Evolutionary conservation across 2,888 invertebrate species (phyloP).

Genomic region (Tachina fera): DNA sequence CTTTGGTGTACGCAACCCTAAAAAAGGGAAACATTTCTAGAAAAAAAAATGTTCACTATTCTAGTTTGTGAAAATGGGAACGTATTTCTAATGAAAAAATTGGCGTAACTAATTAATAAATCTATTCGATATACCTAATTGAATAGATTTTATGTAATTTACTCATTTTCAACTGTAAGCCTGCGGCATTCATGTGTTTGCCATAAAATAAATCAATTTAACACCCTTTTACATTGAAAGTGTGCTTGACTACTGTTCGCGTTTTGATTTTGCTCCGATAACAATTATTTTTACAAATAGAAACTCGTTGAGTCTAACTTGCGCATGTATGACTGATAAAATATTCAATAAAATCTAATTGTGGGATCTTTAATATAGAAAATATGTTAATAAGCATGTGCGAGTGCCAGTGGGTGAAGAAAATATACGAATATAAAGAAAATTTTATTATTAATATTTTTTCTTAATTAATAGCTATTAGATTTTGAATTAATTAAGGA

Average conservation of each 20-base stretch:
- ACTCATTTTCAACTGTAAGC: too few species aligned
- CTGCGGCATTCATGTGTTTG: not conserved
- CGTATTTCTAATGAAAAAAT: too few species aligned
- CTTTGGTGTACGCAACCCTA: too few species aligned
- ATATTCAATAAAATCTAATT: constrained; percentile 17
- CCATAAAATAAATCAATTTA: not conserved
- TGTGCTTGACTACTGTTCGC: constrained; percentile 48
- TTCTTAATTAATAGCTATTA: constrained; percentile 14
- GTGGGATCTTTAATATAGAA: constrained; percentile 43
- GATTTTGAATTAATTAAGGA: constrained; percentile 37
- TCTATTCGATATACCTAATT: too few species aligned
- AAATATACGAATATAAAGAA: constrained; percentile 29
- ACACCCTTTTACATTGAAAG: constrained; percentile 37
- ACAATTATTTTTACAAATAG: not conserved
- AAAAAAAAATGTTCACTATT: too few species aligned
- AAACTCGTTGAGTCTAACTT: not conserved
- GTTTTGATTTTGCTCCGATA: constrained; percentile 1
- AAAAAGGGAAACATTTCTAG: too few species aligned
- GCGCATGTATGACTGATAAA: constrained; percentile 9
- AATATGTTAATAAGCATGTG: constrained; percentile 39
- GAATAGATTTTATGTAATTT: too few species aligned
- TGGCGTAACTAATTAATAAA: too few species aligned
- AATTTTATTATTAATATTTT: not conserved
- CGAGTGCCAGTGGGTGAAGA: constrained; percentile 21
- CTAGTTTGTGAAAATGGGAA: too few species aligned